A percentile compares a stretch with the other conserved stretches of the same genome.
These are phyloP conservation scores for Listronotus bonariensis DNA, from an alignment of 1,140 invertebrate genomes.

Conservation along the genomic window DNA sequence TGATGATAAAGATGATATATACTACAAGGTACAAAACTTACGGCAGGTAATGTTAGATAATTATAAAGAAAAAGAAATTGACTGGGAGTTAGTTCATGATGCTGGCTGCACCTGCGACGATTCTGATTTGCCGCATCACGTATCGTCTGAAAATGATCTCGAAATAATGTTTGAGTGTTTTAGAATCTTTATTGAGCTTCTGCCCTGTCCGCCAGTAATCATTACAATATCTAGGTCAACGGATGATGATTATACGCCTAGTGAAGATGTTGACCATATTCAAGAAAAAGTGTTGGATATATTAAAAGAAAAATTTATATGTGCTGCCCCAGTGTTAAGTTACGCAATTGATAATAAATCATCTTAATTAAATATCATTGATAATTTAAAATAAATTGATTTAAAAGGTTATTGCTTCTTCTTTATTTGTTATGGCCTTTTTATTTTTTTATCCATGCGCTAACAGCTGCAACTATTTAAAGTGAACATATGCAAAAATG, in stretches of 20 bases:
- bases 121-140: conserved; percentile 78
- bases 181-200: conserved; percentile 61
- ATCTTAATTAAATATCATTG: conserved; percentile 14
- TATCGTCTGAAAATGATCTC: conserved; percentile 72
- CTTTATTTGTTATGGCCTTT: too few species aligned
- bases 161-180: conserved; percentile 65
- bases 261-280: conserved; percentile 73
- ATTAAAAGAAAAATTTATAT: conserved; percentile 50
- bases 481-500: too few species aligned
- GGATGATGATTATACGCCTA: conserved; percentile 87
- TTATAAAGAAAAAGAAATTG: conserved; percentile 67
- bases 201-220: conserved; percentile 69
- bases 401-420: too few species aligned
- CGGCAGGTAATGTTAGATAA: conserved; percentile 58
- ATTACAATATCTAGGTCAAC: conserved; percentile 82
- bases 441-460: too few species aligned
- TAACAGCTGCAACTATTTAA: too few species aligned
- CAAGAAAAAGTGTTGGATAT: conserved; percentile 65
- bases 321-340: conserved; percentile 42
- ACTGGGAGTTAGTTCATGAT: conserved; percentile 79
- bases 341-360: too few species aligned
- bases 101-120: conserved; percentile 88
- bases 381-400: conserved; percentile 12
- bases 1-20: conserved; percentile 24
- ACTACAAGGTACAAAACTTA: conserved; percentile 57